phyloP scores from a whole-genome alignment of 1,140 invertebrate species.

The Leptinotarsa defecta region DNA sequence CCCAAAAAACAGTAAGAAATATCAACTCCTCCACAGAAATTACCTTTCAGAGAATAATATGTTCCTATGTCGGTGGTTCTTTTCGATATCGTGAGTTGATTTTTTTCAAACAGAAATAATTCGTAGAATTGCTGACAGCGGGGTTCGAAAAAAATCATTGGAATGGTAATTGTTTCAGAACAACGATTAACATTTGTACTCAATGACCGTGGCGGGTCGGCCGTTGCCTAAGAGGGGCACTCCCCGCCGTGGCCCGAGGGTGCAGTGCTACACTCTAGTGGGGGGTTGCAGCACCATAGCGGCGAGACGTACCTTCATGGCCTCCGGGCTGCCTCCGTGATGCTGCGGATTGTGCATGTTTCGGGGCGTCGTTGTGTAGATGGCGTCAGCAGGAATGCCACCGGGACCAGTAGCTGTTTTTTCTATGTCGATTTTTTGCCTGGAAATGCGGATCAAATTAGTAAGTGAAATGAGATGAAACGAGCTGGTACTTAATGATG shows the following conservation, averaged over 20 bases:
- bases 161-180: not conserved
- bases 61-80: no score
- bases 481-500: no score
- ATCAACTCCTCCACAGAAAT: no score
- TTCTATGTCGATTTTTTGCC: constrained; percentile 63
- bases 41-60: no score
- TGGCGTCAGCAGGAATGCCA: constrained; percentile 63
- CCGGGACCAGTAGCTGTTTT: constrained; percentile 52
- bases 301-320: constrained; percentile 79
- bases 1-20: no score
- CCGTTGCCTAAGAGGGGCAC: constrained; percentile 36
- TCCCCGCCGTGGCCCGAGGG: constrained; percentile 31
- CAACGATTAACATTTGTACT: constrained; percentile 52
- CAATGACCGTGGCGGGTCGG: constrained; percentile 50
- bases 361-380: constrained; percentile 59
- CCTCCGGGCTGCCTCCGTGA: constrained; percentile 56
- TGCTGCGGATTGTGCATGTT: constrained; percentile 31
- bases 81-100: no score
- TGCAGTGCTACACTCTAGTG: constrained; percentile 74
- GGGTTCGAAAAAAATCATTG: no score
- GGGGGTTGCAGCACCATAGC: constrained; percentile 78
- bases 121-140: no score
- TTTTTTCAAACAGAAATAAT: no score
- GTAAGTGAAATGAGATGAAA: no score
- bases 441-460: constrained; percentile 46